A percentile compares a stretch with the other conserved stretches of the same genome.
Evolutionary conservation across 2,888 invertebrate genomes (phyloP).

Genomic region (Cacoxenus indagator): DNA sequence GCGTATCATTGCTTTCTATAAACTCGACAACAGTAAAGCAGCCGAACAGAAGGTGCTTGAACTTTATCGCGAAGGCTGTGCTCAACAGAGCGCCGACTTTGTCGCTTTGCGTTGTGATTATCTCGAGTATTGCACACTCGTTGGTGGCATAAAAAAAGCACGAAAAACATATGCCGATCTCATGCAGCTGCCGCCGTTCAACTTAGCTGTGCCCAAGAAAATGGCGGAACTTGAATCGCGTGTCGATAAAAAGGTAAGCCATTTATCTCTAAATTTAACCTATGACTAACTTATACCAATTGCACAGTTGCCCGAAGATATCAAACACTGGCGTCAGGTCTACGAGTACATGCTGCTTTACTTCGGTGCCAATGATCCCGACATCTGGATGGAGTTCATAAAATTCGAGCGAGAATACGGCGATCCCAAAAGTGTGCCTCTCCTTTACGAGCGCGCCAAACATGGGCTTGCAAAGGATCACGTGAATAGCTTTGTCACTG

Average conservation of each 20-base stretch:
- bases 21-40: background rate
- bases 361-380: conserved; percentile 77
- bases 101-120: conserved; percentile 57
- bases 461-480: background rate
- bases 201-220: conserved; percentile 16
- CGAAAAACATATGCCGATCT: conserved; percentile 76
- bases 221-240: conserved; percentile 73
- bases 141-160: conserved; percentile 71
- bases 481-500: background rate
- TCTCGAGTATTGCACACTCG: conserved; percentile 49
- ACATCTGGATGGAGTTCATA: conserved; percentile 82
- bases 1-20: conserved; percentile 58
- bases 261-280: background rate
- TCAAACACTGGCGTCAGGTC: conserved; percentile 74
- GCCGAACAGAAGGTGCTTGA: conserved; percentile 48
- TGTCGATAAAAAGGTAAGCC: background rate
- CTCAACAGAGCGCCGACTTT: conserved; percentile 53
- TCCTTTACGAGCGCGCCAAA: background rate
- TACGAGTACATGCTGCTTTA: conserved; percentile 77
- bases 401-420: conserved; percentile 78
- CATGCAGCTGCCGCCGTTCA: conserved; percentile 73
- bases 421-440: conserved; percentile 70
- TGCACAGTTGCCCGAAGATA: conserved; percentile 65
- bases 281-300: background rate
- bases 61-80: conserved; percentile 58